phyloP scores from a whole-genome alignment of 2,113 vertebrate species.

The Pithys albifrons region DNA sequence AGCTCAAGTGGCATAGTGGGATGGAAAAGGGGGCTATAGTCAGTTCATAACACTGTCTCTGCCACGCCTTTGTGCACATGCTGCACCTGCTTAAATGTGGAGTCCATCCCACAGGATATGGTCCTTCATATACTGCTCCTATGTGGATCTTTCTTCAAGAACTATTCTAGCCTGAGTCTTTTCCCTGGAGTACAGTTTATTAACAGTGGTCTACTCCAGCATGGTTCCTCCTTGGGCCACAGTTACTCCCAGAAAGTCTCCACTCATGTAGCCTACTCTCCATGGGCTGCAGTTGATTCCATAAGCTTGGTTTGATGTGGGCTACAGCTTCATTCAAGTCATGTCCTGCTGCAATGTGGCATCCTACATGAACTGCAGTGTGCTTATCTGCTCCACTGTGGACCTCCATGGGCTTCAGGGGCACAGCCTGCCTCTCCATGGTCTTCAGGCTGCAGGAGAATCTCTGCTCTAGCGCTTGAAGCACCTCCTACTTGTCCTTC shows the following conservation, averaged over 20 bases:
- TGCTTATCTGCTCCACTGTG: not conserved
- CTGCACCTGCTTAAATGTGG: not conserved
- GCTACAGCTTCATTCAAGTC: not conserved
- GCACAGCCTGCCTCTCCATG: not conserved
- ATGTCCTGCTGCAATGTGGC: not conserved
- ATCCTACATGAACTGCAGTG: not conserved
- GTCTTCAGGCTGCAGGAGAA: not conserved
- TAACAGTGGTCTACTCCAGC: not conserved
- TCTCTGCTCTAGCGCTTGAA: not conserved
- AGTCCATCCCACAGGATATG: not conserved
- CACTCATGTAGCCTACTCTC: not conserved
- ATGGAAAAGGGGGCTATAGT: not conserved
- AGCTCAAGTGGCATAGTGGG: accelerated
- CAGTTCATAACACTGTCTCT: not conserved
- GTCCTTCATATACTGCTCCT: not conserved
- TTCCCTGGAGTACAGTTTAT: not conserved
- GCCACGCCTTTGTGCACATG: not conserved
- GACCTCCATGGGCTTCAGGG: not conserved
- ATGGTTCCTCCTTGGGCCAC: too few species aligned
- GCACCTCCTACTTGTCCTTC: not conserved
- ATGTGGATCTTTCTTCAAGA: not conserved
- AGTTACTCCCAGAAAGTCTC: not conserved
- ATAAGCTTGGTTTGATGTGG: not conserved
- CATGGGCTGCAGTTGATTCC: not conserved
- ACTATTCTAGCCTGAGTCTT: not conserved